Evolutionary conservation across 2,888 invertebrate species (phyloP).

Genomic region (Leucophora obtusa): DNA sequence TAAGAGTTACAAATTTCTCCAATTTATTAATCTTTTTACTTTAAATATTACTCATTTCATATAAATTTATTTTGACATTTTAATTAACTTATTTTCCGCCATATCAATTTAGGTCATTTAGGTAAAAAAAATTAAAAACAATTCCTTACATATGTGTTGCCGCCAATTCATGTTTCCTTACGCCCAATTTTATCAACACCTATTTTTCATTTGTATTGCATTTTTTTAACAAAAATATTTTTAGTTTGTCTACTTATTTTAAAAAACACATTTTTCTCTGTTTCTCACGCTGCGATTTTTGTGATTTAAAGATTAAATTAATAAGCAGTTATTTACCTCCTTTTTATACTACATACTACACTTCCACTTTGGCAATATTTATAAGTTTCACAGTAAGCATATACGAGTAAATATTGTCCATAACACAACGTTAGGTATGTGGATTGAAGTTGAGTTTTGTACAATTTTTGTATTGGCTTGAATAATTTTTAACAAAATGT

Average conservation of each 20-base stretch:
- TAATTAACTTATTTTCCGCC: constrained; percentile 48
- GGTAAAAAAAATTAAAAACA: background rate
- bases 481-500: constrained; percentile 43
- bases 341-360: constrained; percentile 11
- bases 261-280: constrained; percentile 35
- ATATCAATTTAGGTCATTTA: constrained; percentile 55
- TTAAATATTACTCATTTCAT: background rate
- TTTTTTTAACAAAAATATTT: constrained; percentile 19
- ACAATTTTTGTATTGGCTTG: constrained; percentile 21
- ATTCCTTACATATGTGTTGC: constrained; percentile 32
- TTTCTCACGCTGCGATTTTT: constrained; percentile 61
- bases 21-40: background rate
- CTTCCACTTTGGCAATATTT: constrained; percentile 26
- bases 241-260: constrained; percentile 40
- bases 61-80: constrained; percentile 54
- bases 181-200: constrained; percentile 56
- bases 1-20: background rate
- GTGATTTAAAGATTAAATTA: constrained; percentile 64
- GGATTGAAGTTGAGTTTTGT: constrained; percentile 14
- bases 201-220: constrained; percentile 29
- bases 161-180: constrained; percentile 55
- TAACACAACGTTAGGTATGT: background rate
- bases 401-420: background rate
- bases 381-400: constrained; percentile 17
- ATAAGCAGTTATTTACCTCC: constrained; percentile 60